Evolutionary conservation across 2,113 vertebrate species (phyloP), one percentile per base, ranked within the genome.

Genomic region (Osmerus eperlanus): DNA sequence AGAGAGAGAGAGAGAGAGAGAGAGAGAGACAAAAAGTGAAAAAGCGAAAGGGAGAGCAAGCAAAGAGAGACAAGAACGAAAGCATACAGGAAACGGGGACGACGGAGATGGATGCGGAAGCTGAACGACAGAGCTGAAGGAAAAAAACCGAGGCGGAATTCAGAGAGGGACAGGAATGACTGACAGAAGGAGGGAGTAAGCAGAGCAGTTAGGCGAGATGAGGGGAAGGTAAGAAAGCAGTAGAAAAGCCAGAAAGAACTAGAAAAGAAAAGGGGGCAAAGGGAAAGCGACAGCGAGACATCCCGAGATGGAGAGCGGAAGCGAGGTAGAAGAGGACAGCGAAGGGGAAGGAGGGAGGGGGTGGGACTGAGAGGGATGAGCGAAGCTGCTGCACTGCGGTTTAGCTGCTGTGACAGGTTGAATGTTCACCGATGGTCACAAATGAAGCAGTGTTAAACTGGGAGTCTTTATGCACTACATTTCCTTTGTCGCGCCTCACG

Each of bases 311-410:
- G 54, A 76, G 73, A 76, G 71, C 25, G 62, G 70, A 59, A 68
- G 67, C 72, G 52, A 28, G 65, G 36, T 29, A 28, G 56, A 74
- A 65, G 73, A 11, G 52, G 52, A 47, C 52, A 25, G 69, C 47
- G 14, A 18, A 63, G 72, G 71, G 41, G 36, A 54, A 36, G 18
- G 73, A 54, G 69, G 1, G 66, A 75, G 68, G 67, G 80, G 59
- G 84, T 73, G 78, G 76, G 54, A 72, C 71, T 60, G 60, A 18
- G 62, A 76, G 4, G 54, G 53, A 25, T 18, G 28, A 18, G 68
- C 14, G 25, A 62, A 72, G 83, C 82, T 87, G 80, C 85, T 89
- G 89, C 89, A 89, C 85, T 90, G 89, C 88, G 83, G 89, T 72
- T 85, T 25, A 25, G 21, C 13, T 62, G 68, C 29, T 19, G 58